Conservation (phyloP, 1,140 invertebrate species). For the Drosophila virilis region DNA sequence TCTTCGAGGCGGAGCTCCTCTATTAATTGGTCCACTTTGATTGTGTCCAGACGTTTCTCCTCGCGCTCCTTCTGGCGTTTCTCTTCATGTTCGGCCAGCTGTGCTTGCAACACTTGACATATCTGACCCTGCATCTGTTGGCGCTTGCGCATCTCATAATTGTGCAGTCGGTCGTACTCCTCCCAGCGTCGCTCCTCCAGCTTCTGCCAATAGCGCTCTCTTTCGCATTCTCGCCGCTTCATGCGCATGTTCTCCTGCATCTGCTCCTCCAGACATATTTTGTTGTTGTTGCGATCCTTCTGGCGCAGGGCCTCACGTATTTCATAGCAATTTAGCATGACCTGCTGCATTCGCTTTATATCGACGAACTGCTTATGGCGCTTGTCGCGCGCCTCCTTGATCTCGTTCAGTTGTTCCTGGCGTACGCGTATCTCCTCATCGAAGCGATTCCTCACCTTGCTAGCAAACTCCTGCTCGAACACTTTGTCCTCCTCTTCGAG, state of each 20-base stretch:
- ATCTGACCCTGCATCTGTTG: conserved; percentile 47
- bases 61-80: conserved; percentile 32
- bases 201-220: conserved; percentile 61
- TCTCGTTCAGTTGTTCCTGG: conserved; percentile 58
- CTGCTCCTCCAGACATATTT: conserved; percentile 67
- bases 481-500: conserved; percentile 69
- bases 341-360: conserved; percentile 62
- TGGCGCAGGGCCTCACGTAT: conserved; percentile 68
- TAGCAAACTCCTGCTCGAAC: conserved; percentile 72
- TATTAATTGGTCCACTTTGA: conserved; percentile 42
- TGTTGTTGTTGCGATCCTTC: conserved; percentile 55
- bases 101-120: conserved; percentile 48
- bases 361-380: conserved; percentile 57
- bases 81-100: conserved; percentile 57
- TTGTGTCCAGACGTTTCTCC: conserved; percentile 50
- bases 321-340: conserved; percentile 73
- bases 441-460: conserved; percentile 68
- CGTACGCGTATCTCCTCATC: conserved; percentile 68
- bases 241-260: conserved; percentile 65
- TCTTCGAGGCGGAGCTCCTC: conserved; percentile 74
- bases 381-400: conserved; percentile 55
- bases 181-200: conserved; percentile 61
- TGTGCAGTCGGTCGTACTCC: conserved; percentile 47
- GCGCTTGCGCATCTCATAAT: conserved; percentile 43
- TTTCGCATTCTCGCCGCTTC: conserved; percentile 50